Base-by-base conservation (phyloP, 2,113 vertebrate species). In the Hepsetus odoe region DNA sequence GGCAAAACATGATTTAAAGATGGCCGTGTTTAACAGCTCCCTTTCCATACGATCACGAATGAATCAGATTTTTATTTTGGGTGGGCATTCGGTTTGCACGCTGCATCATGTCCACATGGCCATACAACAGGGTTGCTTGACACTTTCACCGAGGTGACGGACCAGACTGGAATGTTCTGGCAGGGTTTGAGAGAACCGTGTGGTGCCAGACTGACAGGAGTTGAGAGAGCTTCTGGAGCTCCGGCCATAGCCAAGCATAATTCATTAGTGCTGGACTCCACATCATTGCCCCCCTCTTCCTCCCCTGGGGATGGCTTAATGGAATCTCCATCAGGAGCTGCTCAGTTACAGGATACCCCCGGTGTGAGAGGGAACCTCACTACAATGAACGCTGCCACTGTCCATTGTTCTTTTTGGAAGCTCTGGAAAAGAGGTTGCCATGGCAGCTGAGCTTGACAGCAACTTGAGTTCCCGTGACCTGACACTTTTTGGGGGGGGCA, bases 141-240 rank as follows among this genome's bases (percentile, higher is more conserved):
- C 5, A 20, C 58, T 66, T 71, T n/a, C 53, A n/a, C 67, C 28
- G 11, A 12, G 14, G 51, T 32, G 46, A 59, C 13, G 8, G 49
- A 20, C 58, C 72, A 65, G 67, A 7, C 67, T 40, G 74, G 77
- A 85, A 76, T 64, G 65, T 62, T 76, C 44, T 82, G 83, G 80
- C 76, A 72, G 64, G 35, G 35, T 10, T 49, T 72, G 24, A 67
- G 22, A 68, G 73, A 59, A 10, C 53, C 16, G 35, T 26, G 7
- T 24, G 5, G 30, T 38, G 62, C 46, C 74, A 80, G 74, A 56
- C 74, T 77, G 74, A 56, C 72, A 38, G 64, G 72, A 46, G 65
- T 32, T 72, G 51, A 81, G 49, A 20, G 58, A 10, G 62, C 78
- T 33, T 56, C 51, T 16, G 51, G 38, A 64, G 67, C 18, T 49